Conservation (phyloP, 2,888 invertebrate species). For the Sthenelais limicola region DNA sequence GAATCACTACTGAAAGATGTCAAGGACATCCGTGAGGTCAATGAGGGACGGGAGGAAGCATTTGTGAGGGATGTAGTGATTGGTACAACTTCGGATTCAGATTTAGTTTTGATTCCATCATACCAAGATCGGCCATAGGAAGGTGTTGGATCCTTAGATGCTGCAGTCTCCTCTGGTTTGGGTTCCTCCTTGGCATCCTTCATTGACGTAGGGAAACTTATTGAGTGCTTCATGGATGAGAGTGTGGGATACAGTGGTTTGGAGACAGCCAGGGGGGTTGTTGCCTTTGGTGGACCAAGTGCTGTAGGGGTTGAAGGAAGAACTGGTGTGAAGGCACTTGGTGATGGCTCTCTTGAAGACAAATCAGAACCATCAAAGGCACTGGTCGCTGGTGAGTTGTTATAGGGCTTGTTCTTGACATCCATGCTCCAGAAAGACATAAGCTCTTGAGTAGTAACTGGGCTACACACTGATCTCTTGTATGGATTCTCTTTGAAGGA, state of each 20-base stretch:
- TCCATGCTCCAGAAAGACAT: constrained; percentile 37
- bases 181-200: constrained; percentile 1
- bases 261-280: constrained; percentile 9
- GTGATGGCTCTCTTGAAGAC: constrained; percentile 19
- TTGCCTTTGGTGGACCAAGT: not conserved
- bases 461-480: constrained; percentile 49
- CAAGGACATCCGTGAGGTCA: constrained; percentile 14
- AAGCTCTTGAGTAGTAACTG: constrained; percentile 47
- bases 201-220: constrained; percentile 33
- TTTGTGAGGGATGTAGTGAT: constrained; percentile 11
- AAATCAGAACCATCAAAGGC: constrained; percentile 3
- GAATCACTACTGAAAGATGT: constrained; percentile 16
- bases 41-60: not conserved
- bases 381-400: not conserved
- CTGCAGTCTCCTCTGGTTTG: not conserved
- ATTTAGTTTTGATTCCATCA: constrained; percentile 11
- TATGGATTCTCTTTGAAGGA: constrained; percentile 50
- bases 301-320: not conserved
- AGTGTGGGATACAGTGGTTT: constrained; percentile 31
- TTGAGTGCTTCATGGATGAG: constrained; percentile 37
- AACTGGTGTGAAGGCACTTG: constrained; percentile 6
- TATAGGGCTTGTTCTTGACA: constrained; percentile 28
- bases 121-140: constrained; percentile 33
- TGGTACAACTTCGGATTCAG: constrained; percentile 14
- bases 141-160: not conserved